These are phyloP conservation scores for Artemia sinica DNA, from an alignment of 2,888 invertebrate genomes.

Conservation along the genomic window DNA sequence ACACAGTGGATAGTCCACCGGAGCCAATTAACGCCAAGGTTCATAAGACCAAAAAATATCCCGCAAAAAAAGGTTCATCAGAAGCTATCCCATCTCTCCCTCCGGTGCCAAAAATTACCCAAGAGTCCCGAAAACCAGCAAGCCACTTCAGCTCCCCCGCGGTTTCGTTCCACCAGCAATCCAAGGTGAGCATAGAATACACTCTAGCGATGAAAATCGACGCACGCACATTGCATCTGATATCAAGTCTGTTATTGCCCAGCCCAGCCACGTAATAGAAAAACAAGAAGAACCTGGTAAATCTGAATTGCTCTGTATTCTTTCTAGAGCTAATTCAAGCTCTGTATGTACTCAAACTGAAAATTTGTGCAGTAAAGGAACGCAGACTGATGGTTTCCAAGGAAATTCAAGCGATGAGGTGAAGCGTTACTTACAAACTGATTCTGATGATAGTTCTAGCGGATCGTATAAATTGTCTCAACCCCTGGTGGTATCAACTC, in stretches of 20 bases:
- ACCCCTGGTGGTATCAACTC: not conserved
- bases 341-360: not conserved
- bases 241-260: not conserved
- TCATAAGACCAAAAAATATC: not conserved
- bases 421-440: not conserved
- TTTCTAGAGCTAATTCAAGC: not conserved
- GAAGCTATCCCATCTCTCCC: not conserved
- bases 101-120: not conserved
- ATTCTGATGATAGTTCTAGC: not conserved
- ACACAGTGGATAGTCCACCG: not conserved
- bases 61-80: not conserved
- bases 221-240: not conserved
- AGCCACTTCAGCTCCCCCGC: not conserved
- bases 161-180: not conserved
- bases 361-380: not conserved
- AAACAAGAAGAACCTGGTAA: not conserved
- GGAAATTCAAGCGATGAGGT: slow-evolving; percentile 3
- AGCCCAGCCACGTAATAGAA: not conserved
- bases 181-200: not conserved
- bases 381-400: not conserved
- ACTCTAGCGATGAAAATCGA: not conserved
- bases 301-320: not conserved
- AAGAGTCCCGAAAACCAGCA: not conserved
- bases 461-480: not conserved
- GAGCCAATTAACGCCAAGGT: slow-evolving; percentile 1